Evolutionary conservation across 2,113 vertebrate genomes (phyloP).

Genomic region (Neotoma lepida): DNA sequence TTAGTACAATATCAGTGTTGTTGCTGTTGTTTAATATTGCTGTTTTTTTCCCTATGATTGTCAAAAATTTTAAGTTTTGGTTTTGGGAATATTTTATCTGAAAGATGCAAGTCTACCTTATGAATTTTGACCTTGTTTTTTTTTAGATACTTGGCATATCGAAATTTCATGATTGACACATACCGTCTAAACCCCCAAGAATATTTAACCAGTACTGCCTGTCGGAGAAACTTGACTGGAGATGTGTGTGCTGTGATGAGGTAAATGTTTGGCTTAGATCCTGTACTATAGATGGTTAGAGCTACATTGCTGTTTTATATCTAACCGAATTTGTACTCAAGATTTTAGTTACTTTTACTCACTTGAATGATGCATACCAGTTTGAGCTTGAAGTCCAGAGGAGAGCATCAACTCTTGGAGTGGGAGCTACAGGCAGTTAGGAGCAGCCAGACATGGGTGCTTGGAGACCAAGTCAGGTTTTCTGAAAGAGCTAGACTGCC

Average conservation of each 20-base stretch:
- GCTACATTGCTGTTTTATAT: neutral
- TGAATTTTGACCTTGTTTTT: neutral
- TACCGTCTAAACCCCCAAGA: constrained; percentile 98
- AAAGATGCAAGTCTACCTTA: neutral
- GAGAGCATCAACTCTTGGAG: neutral
- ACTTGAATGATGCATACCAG: too few species aligned
- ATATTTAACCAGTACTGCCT: constrained; percentile 98
- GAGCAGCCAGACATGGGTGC: fast-evolving
- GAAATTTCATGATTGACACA: constrained; percentile 99
- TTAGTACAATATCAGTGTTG: fast-evolving
- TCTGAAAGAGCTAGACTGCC: neutral
- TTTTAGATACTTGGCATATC: constrained; percentile 96
- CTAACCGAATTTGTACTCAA: neutral
- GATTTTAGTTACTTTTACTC: neutral
- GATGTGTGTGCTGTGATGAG: constrained; percentile 99
- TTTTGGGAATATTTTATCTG: neutral
- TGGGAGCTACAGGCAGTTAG: neutral
- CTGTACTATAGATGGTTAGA: neutral
- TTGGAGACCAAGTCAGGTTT: neutral
- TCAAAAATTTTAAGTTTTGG: neutral
- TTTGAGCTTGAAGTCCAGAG: neutral
- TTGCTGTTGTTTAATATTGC: neutral
- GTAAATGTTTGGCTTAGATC: constrained; percentile 73
- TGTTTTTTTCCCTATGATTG: neutral
- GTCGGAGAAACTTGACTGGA: constrained; percentile 95